These are phyloP conservation scores for Rhabditophanes sp. DNA, from an alignment of 2,888 invertebrate species.

Conservation along the genomic window DNA sequence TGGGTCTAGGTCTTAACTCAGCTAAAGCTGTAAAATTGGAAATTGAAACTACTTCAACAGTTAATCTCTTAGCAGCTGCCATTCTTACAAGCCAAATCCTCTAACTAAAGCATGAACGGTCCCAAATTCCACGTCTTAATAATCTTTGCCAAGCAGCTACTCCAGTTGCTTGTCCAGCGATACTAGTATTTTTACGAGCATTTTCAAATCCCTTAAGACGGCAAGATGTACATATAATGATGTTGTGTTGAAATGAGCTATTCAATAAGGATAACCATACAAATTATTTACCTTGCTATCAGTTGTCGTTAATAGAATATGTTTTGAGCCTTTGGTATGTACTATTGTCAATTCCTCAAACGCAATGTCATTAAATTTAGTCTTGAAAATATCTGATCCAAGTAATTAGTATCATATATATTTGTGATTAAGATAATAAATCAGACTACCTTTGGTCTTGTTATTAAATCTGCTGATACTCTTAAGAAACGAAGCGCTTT, in stretches of 20 bases:
- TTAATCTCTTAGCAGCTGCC: constrained; percentile 79
- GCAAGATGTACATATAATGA: constrained; percentile 38
- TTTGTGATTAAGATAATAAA: no score
- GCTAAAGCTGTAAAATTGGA: constrained; percentile 77
- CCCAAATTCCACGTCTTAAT: constrained; percentile 42
- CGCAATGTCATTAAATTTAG: constrained; percentile 32
- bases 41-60: constrained; percentile 71
- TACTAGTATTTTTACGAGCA: constrained; percentile 81
- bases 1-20: constrained; percentile 59
- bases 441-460: no score
- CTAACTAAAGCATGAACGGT: no score
- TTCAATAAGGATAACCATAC: no score
- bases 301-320: no score
- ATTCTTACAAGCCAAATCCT: no score
- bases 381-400: no score
- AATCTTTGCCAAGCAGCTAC: constrained; percentile 55
- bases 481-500: no score
- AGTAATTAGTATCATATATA: no score
- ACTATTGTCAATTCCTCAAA: constrained; percentile 59
- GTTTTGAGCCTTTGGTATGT: constrained; percentile 64
- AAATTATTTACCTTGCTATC: constrained; percentile 51
- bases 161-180: constrained; percentile 86
- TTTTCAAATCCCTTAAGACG: constrained; percentile 87
- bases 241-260: no score
- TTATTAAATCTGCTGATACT: no score